Base-by-base conservation (phyloP, 1,140 invertebrate species). In the Magallana angulata region DNA sequence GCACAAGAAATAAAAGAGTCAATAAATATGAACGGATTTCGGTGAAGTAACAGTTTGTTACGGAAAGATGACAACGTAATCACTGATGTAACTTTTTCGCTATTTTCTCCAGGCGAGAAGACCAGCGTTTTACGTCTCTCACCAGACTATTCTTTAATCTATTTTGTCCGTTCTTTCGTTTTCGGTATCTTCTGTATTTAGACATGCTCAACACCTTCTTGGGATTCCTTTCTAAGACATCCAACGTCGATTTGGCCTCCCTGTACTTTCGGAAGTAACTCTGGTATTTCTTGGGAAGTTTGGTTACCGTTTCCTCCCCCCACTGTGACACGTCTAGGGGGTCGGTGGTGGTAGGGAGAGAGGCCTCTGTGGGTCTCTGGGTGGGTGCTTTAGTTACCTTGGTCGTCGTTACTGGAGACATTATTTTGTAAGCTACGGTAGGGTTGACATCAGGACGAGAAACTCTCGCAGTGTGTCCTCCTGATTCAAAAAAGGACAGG, bases 11-110 rank as follows among this genome's bases (percentile, higher is more conserved):
- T 48, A 48, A 76, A 36, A 36, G 12, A 76, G 12, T 76, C 12
- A 76, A 76, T 76, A 76, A 64, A 76, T 76, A 76, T 76, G 68
- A 76, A 76, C 24, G 68, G 68, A 76, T 76, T 76, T 76, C 68
- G 24, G 24, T 76, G 68, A 76, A 76, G 36, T 30, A 3, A 30
- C 24, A 12, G 18, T 76, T 18, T 7, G 68, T 71, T 7, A 24
- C 64, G 18, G 30, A 8, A 71, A 9, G 18, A 5, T 7, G 68
- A 30, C 24, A 76, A 18, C 30, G 36, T 30, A 30, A 76, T 36
- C 18, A 30, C 9, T 16, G 1, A 16, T 30, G 24, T 76, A 76
- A 12, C 24, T 30, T 18, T 36, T 30, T 76, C 9, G 24, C 68
- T 5, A 30, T 30, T 76, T 12, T 76, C 24, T 76, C 11, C 68